A percentile compares a stretch with the other conserved stretches of the same genome.
These are phyloP conservation scores for Lithobates sylvaticus DNA, from an alignment of 2,797 vertebrate species.

Conservation along the genomic window DNA sequence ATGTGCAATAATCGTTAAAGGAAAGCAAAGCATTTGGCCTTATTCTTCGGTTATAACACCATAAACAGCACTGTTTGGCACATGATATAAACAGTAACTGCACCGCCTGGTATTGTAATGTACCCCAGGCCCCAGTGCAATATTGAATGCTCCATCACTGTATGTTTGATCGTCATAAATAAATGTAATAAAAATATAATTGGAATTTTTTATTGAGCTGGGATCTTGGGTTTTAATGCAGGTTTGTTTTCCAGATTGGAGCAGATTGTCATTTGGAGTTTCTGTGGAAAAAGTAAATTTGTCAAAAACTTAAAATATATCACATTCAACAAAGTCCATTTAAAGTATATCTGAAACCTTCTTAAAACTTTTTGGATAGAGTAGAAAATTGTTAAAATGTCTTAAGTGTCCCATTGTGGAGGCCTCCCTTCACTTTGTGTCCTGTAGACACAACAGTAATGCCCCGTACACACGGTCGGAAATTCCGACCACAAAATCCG, in stretches of 20 bases:
- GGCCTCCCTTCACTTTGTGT: no score
- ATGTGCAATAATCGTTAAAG: not conserved
- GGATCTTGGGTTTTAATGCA: not conserved
- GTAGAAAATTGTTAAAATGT: no score
- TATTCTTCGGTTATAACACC: not conserved
- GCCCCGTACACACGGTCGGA: no score
- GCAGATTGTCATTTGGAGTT: not conserved
- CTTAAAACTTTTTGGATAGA: no score
- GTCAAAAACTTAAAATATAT: not conserved
- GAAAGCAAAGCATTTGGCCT: not conserved
- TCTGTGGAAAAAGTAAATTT: not conserved
- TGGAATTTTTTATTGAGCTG: constrained; percentile 8
- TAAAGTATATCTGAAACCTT: no score
- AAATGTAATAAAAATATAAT: constrained; percentile 4
- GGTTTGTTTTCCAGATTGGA: not conserved
- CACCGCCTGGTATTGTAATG: not conserved
- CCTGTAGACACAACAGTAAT: no score
- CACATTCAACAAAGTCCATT: no score
- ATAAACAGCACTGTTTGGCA: not conserved
- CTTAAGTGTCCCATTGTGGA: no score
- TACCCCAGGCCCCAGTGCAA: not conserved
- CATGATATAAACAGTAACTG: not conserved
- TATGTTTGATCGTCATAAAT: not conserved
- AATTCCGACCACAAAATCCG: no score
- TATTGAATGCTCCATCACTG: not conserved